Evolutionary conservation across 2,888 invertebrate species (phyloP).

Genomic region (Seira ritae): DNA sequence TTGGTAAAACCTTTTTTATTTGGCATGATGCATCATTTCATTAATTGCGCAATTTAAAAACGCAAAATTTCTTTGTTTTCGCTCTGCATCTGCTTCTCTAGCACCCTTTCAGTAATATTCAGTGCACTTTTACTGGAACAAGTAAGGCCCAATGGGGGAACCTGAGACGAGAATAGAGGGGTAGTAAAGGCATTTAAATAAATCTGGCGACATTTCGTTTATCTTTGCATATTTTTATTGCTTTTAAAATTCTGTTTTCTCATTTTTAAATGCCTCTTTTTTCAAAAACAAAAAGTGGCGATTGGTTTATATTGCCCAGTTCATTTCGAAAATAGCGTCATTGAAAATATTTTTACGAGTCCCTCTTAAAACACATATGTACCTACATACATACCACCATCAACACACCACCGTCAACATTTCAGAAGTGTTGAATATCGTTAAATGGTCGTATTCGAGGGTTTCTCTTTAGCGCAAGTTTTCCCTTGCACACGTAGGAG

Average conservation of each 20-base stretch:
- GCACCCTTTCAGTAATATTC: no score
- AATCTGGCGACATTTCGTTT: no score
- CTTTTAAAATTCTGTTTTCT: slow-evolving; percentile 37
- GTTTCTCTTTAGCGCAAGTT: no score
- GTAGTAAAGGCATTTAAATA: no score
- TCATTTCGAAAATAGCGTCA: not conserved
- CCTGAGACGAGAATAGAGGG: not conserved
- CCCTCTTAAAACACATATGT: not conserved
- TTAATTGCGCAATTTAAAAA: not conserved
- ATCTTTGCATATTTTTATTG: slow-evolving; percentile 27
- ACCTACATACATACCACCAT: not conserved
- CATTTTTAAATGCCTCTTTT: slow-evolving; percentile 4
- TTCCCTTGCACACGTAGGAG: no score
- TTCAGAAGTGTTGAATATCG: not conserved
- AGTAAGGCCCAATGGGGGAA: no score
- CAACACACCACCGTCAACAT: no score
- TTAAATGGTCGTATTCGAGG: not conserved
- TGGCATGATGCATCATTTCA: not conserved
- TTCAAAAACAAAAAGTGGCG: not conserved
- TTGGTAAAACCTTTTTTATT: not conserved
- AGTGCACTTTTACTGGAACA: no score
- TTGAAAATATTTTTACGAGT: not conserved
- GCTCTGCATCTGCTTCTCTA: no score
- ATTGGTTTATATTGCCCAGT: not conserved
- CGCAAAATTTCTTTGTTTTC: not conserved